Evolutionary conservation across 2,797 vertebrate species (phyloP), one percentile per base, ranked within the genome.

Genomic region (Pseudotriccus pelzelni): DNA sequence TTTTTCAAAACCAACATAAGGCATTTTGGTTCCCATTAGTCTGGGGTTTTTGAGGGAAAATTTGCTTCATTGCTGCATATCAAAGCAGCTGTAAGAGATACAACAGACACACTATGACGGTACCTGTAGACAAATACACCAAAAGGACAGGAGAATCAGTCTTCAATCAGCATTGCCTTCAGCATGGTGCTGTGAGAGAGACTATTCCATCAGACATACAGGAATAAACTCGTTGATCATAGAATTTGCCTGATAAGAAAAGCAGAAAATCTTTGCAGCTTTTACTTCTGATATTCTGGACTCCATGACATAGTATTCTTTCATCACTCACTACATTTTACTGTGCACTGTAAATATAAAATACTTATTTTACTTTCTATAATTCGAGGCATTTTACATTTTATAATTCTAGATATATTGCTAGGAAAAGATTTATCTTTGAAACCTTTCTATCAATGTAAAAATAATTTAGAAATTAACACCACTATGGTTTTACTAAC

Each of bases 331-430:
- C 66, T 75, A 64, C 28, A 72, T 77, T 96, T 95, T 94, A 87
- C 66, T 64, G 58, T 66, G 17, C 62, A 91, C 14, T 69, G 59
- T 89, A 96, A 96, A 94, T 59, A 81, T 87, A 75, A 95, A 96
- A 91, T 37, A 85, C 60, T 79, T 67, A 44, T 8, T 91, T 87
- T 83, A 77, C 37, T 89, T 91, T 84, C 53, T 86, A 14, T 85
- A 91, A 68, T 50, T 84, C 81, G 32, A 80, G 66, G 22, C 32
- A 55, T 52, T 91, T 88, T 80, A 83, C 41, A 80, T 86, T 68
- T 43, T 74, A 27, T 81, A 81, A 74, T 73, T 74, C 84, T 37
- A 66, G 53, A 19, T 32, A 50, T 59, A 74, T 55, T 34, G 23
- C 47, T 73, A 90, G 53, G 53, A 92, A 81, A 64, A 47, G 7